Evolutionary conservation across 2,797 vertebrate species (phyloP).

Genomic region (Clarias pachynema): DNA sequence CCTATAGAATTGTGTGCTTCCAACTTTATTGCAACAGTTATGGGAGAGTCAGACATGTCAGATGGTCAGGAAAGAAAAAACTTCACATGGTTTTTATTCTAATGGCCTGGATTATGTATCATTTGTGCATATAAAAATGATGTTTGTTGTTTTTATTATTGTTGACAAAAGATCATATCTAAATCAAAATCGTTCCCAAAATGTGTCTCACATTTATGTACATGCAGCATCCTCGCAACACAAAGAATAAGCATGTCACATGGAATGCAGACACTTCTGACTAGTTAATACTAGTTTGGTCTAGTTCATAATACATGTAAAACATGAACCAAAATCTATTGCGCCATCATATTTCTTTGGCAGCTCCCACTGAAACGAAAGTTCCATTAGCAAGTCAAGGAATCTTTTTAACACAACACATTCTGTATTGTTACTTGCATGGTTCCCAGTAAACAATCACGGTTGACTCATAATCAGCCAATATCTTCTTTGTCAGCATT

Average conservation of each 20-base stretch:
- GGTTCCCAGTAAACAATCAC: not conserved
- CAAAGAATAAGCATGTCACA: not conserved
- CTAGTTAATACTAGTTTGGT: not conserved
- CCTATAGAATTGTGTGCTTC: too few species aligned
- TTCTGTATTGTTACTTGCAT: conserved; percentile 10
- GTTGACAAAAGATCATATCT: too few species aligned
- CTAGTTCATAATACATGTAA: not conserved
- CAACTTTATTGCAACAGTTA: too few species aligned
- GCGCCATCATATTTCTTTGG: not conserved
- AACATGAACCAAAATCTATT: not conserved
- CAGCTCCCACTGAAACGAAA: not conserved
- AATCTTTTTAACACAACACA: not conserved
- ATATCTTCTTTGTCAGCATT: not conserved
- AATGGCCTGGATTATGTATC: too few species aligned
- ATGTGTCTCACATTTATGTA: too few species aligned
- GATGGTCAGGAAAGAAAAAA: not conserved
- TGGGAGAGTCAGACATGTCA: too few species aligned
- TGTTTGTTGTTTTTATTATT: too few species aligned
- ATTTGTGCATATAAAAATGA: too few species aligned
- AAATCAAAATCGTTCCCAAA: too few species aligned
- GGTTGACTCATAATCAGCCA: conserved; percentile 4
- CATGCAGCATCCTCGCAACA: not conserved
- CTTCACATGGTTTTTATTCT: too few species aligned
- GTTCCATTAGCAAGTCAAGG: not conserved
- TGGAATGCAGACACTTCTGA: not conserved